These are phyloP conservation scores for Catalaphyllia jardinei DNA, from an alignment of 64 coral and sea anemone genomes.

Conservation along the genomic window DNA sequence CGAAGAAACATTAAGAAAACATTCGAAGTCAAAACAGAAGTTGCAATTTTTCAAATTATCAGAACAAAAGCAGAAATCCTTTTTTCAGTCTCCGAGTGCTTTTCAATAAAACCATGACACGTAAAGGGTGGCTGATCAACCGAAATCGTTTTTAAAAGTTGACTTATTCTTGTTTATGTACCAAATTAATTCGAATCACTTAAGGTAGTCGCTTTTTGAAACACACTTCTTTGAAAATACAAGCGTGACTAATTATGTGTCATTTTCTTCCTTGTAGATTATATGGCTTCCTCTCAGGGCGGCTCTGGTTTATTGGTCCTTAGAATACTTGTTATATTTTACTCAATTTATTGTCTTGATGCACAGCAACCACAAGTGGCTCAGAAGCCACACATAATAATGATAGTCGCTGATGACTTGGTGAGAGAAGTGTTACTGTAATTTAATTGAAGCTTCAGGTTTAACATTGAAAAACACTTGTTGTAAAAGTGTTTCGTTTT, in stretches of 20 bases:
- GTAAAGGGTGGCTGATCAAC: neutral
- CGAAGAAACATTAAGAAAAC: neutral
- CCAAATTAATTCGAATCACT: neutral
- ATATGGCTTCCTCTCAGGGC: neutral
- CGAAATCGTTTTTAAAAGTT: neutral
- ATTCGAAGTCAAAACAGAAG: neutral
- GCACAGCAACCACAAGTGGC: constrained; percentile 15
- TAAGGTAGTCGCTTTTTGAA: neutral
- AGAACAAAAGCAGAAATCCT: neutral
- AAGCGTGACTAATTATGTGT: neutral
- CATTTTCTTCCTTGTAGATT: neutral
- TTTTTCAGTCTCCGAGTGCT: neutral
- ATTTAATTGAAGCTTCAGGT: neutral
- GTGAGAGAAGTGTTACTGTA: constrained; percentile 31
- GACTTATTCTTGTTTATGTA: constrained; percentile 9
- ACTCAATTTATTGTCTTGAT: neutral
- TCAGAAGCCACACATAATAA: constrained; percentile 86
- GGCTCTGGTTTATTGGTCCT: neutral
- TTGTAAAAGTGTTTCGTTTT: too few relatives aligned
- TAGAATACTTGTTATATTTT: constrained; percentile 27
- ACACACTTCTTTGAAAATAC: neutral
- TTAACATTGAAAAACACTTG: neutral
- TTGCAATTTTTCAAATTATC: neutral
- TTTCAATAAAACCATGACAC: neutral
- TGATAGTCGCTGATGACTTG: constrained; percentile 92